Evolutionary conservation across 2,113 vertebrate genomes (phyloP).

Genomic region (Tichodroma muraria): DNA sequence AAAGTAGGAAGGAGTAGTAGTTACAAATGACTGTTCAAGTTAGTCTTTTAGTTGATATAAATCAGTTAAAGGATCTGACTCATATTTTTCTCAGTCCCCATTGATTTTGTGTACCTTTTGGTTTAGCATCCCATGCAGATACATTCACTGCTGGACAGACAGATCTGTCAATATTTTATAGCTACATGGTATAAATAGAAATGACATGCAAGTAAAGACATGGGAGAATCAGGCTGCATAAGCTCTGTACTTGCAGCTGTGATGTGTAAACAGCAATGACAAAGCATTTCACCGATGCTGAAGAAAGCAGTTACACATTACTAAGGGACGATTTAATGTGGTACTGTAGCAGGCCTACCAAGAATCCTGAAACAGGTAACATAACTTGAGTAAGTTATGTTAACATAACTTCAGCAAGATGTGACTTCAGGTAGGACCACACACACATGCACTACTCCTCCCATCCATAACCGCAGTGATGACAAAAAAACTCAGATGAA

Average conservation of each 20-base stretch:
- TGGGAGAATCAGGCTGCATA: background rate
- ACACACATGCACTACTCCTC: background rate
- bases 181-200: background rate
- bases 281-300: background rate
- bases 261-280: background rate
- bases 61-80: background rate
- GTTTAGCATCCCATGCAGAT: background rate
- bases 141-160: background rate
- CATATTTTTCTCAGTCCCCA: background rate
- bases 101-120: background rate
- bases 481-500: background rate
- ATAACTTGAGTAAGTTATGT: background rate
- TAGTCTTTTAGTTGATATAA: background rate
- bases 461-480: background rate
- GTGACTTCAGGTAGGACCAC: background rate
- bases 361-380: background rate
- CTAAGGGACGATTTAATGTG: background rate
- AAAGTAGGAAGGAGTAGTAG: background rate
- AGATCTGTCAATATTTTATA: background rate
- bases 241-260: background rate
- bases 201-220: background rate
- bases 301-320: background rate
- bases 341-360: background rate
- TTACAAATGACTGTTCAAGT: background rate
- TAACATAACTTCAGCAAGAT: no score